A percentile compares a stretch with the other conserved stretches of the same genome.
Evolutionary conservation across 2,113 vertebrate species (phyloP).

Genomic region (Macquaria ambigua): DNA sequence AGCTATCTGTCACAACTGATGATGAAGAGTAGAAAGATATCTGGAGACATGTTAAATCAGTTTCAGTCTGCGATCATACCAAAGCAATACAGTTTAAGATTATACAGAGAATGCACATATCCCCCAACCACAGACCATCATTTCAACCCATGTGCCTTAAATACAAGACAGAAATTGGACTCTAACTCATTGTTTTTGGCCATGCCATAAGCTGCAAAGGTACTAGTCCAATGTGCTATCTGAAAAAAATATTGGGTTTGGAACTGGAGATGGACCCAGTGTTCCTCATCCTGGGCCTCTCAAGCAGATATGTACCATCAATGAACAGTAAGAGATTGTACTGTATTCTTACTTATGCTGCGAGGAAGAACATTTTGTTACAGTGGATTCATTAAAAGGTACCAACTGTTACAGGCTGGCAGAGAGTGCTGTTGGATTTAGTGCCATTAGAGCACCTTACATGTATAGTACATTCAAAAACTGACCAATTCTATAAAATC

Average conservation of each 20-base stretch:
- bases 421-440: too few species aligned
- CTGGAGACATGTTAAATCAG: constrained; percentile 6
- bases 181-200: not conserved
- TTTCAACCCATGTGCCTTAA: constrained; percentile 17
- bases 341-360: not conserved
- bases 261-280: not conserved
- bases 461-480: too few species aligned
- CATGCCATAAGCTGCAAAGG: constrained; percentile 1
- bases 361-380: too few species aligned
- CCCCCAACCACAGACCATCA: not conserved
- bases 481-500: too few species aligned
- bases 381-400: too few species aligned
- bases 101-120: constrained; percentile 9
- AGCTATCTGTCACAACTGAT: not conserved
- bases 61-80: not conserved
- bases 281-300: not conserved
- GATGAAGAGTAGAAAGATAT: constrained; percentile 8
- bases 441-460: too few species aligned
- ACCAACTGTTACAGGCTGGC: too few species aligned
- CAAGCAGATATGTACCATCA: not conserved
- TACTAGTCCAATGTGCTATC: not conserved
- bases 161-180: constrained; percentile 10
- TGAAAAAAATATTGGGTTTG: not conserved
- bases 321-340: not conserved
- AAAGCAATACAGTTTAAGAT: constrained; percentile 2